A percentile compares a stretch with the other conserved stretches of the same genome.
phyloP scores from a whole-genome alignment of 2,797 vertebrate genomes.

The Rhynchonycteris naso region DNA sequence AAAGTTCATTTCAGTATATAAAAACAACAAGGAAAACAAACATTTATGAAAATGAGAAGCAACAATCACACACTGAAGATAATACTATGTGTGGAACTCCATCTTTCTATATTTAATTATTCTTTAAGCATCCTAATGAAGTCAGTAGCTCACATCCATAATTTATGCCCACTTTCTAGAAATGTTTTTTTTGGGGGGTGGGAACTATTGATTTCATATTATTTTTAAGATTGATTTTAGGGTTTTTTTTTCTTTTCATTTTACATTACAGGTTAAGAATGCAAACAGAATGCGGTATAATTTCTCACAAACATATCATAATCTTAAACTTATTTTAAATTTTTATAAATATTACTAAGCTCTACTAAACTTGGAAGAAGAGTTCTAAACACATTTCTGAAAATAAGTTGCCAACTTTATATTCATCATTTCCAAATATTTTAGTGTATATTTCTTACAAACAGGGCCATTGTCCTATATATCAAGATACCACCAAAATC shows the following conservation, averaged over 20 bases:
- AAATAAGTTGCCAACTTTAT: background rate
- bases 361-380: background rate
- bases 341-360: background rate
- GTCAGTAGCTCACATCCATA: background rate
- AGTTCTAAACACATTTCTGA: background rate
- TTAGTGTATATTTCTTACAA: background rate
- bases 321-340: background rate
- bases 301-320: background rate
- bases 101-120: constrained; percentile 12
- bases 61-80: background rate
- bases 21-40: constrained; percentile 27
- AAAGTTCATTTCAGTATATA: background rate
- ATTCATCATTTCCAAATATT: background rate
- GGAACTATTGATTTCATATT: background rate
- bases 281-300: background rate
- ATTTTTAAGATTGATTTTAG: background rate
- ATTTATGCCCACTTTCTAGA: background rate
- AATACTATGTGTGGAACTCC: background rate
- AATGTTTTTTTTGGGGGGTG: background rate
- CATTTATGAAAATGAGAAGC: background rate
- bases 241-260: background rate
- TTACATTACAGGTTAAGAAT: background rate
- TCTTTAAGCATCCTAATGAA: constrained; percentile 1
- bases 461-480: background rate
- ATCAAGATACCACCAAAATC: background rate